Evolutionary conservation across 2,797 vertebrate genomes (phyloP), one percentile per base, ranked within the genome.

Genomic region (Tamandua tetradactyla): DNA sequence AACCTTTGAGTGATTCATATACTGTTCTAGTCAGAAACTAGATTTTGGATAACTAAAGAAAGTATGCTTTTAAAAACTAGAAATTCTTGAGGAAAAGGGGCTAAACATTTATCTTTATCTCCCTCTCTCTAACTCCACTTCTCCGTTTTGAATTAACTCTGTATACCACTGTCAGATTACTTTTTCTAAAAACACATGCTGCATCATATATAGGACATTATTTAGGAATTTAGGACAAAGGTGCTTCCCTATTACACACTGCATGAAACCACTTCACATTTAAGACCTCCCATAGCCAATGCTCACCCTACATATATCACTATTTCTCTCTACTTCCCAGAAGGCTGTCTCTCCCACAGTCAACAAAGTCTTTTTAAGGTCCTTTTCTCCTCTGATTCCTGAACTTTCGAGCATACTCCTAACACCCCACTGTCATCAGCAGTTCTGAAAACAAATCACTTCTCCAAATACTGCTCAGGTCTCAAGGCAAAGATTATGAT

Each of bases 1-100:
- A 95, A 97, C 69, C 42, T 93, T 92, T 89, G 94, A 97, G 89
- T 52, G 49, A 93, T 83, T 94, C 96, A 59, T 42, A 18, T 6
- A 27, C 25, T 68, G 13, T 30, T 93, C 27, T 61, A 79, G 81
- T 87, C 66, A 68, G 62, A 64, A 94, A 55, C 15, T 42, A 32
- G 57, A 75, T 57, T 87, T 87, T 71, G 35, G 40, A 57, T 42
- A 10, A 90, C 18, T 74, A 40, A 69, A 92, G 35, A 71, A 71
- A 89, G 15, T 59, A 12, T 86, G 27, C 52, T 93, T 85, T 66
- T 68, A 30, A 84, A 96, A 78, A 18, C 30, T 27, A 78, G 47
- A 89, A 37, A 62, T 37, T 71, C 59, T 27, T 55, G n/a, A 92
- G 71, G 93, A 89, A 76, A 69, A 42, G 76, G 68, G 13, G 2